Evolutionary conservation across 2,113 vertebrate species (phyloP).

Genomic region (Zosterops borbonicus): DNA sequence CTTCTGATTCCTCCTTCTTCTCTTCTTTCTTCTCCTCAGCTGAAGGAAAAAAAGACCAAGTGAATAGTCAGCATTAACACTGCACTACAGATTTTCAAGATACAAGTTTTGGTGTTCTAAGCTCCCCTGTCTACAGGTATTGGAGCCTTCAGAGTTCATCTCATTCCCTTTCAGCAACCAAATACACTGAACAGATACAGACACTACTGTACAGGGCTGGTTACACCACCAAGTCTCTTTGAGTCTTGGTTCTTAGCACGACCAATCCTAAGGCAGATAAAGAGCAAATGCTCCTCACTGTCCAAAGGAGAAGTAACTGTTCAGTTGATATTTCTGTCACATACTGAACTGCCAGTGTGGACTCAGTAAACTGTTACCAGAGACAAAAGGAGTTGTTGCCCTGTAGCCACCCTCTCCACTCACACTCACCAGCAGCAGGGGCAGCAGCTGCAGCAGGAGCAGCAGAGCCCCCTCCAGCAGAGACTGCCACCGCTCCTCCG

Average conservation of each 20-base stretch:
- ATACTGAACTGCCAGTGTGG: not conserved
- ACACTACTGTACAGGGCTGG: not conserved
- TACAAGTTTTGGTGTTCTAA: not conserved
- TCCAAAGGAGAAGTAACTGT: not conserved
- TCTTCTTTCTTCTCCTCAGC: constrained; percentile 90
- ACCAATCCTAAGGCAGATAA: not conserved
- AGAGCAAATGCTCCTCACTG: not conserved
- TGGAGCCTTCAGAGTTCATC: not conserved
- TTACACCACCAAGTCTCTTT: not conserved
- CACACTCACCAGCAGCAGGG: constrained; percentile 72
- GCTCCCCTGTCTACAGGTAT: not conserved
- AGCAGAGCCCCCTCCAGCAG: constrained; percentile 77
- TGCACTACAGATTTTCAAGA: not conserved
- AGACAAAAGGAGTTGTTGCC: not conserved
- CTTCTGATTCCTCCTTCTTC: constrained; percentile 96
- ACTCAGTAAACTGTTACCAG: not conserved
- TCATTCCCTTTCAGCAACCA: not conserved
- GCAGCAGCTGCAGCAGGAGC: constrained; percentile 81
- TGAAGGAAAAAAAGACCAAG: not conserved
- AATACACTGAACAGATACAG: not conserved
- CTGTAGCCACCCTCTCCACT: too few species aligned
- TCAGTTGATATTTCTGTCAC: not conserved
- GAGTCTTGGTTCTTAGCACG: not conserved
- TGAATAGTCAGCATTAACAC: not conserved
- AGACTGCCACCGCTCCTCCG: constrained; percentile 85